phyloP scores from a whole-genome alignment of 2,797 vertebrate species.

The Ctenopoma kingsleyae region DNA sequence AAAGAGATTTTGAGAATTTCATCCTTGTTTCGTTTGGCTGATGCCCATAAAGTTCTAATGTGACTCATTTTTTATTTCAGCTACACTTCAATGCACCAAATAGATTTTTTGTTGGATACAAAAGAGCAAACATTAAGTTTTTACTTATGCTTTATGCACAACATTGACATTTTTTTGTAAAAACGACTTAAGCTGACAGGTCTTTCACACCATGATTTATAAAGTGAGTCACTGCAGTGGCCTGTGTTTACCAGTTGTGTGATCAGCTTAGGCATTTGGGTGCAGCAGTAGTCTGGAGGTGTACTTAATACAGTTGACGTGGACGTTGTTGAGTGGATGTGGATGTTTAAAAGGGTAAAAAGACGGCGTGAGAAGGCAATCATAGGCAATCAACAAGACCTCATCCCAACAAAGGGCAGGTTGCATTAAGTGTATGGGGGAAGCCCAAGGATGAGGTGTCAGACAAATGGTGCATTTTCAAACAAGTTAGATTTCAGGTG shows the following conservation, averaged over 20 bases:
- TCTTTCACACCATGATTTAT: slow-evolving; percentile 24
- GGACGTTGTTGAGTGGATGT: slow-evolving; percentile 37
- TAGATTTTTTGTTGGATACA: slow-evolving; percentile 40
- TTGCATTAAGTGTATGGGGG: slow-evolving; percentile 49
- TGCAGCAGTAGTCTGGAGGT: slow-evolving; percentile 23
- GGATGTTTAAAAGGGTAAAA: slow-evolving; percentile 33
- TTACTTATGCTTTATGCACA: slow-evolving; percentile 59
- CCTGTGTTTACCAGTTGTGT: slow-evolving; percentile 49
- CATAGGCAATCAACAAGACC: slow-evolving; percentile 58
- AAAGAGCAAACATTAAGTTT: slow-evolving; percentile 32
- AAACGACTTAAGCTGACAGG: slow-evolving; percentile 32
- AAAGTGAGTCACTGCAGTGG: slow-evolving; percentile 36
- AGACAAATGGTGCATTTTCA: slow-evolving; percentile 74
- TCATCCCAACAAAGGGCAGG: slow-evolving; percentile 58
- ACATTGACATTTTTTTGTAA: slow-evolving; percentile 34
- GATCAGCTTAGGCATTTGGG: slow-evolving; percentile 34
- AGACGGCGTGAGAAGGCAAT: slow-evolving; percentile 72
- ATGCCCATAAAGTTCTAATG: slow-evolving; percentile 49
- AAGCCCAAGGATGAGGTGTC: slow-evolving; percentile 53
- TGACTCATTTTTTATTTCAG: slow-evolving; percentile 40
- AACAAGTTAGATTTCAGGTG: slow-evolving; percentile 84
- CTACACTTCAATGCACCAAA: slow-evolving; percentile 41
- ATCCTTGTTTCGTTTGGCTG: slow-evolving; percentile 29
- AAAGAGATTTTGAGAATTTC: slow-evolving; percentile 33
- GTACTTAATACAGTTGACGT: slow-evolving; percentile 28